Conservation (phyloP, 2,888 invertebrate species). For the Drosophila antonietae region DNA sequence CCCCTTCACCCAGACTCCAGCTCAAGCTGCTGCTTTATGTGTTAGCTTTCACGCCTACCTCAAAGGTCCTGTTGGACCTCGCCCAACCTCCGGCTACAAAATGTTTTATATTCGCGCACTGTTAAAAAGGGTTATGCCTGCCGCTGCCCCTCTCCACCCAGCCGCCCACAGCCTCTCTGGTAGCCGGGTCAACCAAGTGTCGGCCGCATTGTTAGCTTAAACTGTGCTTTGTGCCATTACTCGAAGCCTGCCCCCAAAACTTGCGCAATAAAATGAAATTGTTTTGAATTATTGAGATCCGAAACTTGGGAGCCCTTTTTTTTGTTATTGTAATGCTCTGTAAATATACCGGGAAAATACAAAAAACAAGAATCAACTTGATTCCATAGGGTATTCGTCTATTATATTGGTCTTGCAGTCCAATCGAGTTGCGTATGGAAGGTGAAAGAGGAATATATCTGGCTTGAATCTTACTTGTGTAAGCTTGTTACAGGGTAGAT, state of each 20-base stretch:
- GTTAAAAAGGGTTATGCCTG: slow-evolving; percentile 57
- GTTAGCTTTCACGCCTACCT: slow-evolving; percentile 61
- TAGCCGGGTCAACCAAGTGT: slow-evolving; percentile 58
- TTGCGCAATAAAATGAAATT: slow-evolving; percentile 75
- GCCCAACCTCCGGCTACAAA: slow-evolving; percentile 19
- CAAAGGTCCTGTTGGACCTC: neutral
- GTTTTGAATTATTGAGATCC: slow-evolving; percentile 80
- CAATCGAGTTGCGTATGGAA: neutral
- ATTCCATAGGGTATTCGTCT: neutral
- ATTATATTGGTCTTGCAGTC: neutral
- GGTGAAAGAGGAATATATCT: neutral
- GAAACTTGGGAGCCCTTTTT: slow-evolving; percentile 41
- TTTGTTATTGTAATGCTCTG: neutral
- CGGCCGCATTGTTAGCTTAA: slow-evolving; percentile 61
- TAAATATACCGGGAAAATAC: neutral
- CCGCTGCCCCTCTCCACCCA: neutral
- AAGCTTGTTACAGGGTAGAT: neutral
- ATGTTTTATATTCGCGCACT: slow-evolving; percentile 55
- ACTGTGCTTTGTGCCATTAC: slow-evolving; percentile 58
- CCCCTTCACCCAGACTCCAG: neutral
- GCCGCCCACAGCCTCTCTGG: neutral
- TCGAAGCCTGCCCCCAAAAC: slow-evolving; percentile 38
- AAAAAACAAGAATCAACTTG: neutral
- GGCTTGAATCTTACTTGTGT: neutral
- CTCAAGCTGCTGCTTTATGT: slow-evolving; percentile 25